Percentiles rank a stretch among this genome's conserved stretches.
Conservation (phyloP, 2,113 vertebrate genomes). For the Xiphophorus hellerii region DNA sequence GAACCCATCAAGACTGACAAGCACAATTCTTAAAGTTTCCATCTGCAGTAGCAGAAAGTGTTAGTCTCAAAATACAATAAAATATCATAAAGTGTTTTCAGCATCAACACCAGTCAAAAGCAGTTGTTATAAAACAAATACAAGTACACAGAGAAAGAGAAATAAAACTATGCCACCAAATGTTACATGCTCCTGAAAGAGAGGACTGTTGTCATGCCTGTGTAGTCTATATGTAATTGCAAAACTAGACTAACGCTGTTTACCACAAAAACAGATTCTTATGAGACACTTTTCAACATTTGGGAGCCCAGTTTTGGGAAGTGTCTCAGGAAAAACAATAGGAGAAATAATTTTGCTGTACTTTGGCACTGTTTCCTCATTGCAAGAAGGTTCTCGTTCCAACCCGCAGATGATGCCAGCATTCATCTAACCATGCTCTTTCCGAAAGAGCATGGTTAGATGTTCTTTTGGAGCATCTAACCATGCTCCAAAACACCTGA, state of each 20-base stretch:
- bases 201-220: not conserved
- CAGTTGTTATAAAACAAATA: not conserved
- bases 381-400: no score
- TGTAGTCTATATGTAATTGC: no score
- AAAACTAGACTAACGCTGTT: no score
- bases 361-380: not conserved
- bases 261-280: no score
- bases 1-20: not conserved
- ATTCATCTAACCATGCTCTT: not conserved
- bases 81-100: not conserved
- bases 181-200: not conserved
- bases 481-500: no score
- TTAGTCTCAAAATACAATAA: not conserved
- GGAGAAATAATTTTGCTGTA: not conserved
- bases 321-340: not conserved
- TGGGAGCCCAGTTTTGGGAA: not conserved
- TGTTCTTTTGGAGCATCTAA: no score
- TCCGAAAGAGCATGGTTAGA: no score
- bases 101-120: not conserved
- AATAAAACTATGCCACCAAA: not conserved
- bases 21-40: not conserved
- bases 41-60: not conserved
- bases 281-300: not conserved
- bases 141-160: no score
- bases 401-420: not conserved